Percentiles rank a stretch among this genome's conserved stretches.
Evolutionary conservation across 2,888 invertebrate species (phyloP).

Genomic region (Drosophila ezoana): DNA sequence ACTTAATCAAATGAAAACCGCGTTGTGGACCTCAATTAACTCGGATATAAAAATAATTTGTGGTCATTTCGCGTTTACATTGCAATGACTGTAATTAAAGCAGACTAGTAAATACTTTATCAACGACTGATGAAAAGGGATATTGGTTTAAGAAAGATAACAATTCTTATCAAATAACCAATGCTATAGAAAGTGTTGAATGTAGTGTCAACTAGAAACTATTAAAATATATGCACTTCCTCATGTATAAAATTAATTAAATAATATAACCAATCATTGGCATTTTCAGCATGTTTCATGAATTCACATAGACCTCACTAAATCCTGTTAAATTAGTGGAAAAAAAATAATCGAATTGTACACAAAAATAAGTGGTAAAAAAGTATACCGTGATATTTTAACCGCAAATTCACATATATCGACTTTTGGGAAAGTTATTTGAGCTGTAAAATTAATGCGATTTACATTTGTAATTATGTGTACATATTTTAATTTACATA

Average conservation of each 20-base stretch:
- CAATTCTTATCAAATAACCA: background rate
- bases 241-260: background rate
- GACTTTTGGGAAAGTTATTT: slow-evolving; percentile 59
- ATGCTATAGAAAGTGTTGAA: too few relatives aligned
- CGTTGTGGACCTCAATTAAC: slow-evolving; percentile 72
- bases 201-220: too few relatives aligned
- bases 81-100: slow-evolving; percentile 6
- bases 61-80: slow-evolving; percentile 59
- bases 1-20: slow-evolving; percentile 76
- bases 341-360: slow-evolving; percentile 25
- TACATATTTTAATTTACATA: slow-evolving; percentile 79
- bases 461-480: slow-evolving; percentile 78
- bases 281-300: background rate
- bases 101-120: slow-evolving; percentile 22
- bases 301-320: background rate
- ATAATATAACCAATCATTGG: background rate
- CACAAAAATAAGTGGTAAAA: slow-evolving; percentile 16
- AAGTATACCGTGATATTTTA: slow-evolving; percentile 54
- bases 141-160: background rate
- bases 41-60: slow-evolving; percentile 74
- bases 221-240: background rate
- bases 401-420: slow-evolving; percentile 71
- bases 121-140: background rate
- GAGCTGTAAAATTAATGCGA: slow-evolving; percentile 69
- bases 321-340: background rate